Base-by-base conservation (phyloP, 2,113 vertebrate genomes). In the Tenebrosternarchus preto region DNA sequence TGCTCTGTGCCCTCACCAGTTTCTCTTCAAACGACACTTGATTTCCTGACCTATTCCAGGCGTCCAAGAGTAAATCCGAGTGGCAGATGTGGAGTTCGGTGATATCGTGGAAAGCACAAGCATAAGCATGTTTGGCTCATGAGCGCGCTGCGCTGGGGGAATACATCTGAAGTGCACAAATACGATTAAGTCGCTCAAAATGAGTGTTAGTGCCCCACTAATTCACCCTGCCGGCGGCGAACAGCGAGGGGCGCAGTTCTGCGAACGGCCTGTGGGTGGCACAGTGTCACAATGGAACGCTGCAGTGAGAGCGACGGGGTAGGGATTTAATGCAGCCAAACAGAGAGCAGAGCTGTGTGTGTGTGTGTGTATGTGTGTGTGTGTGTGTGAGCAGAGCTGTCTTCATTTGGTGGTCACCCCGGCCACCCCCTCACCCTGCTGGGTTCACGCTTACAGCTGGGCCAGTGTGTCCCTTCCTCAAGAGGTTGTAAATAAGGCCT, bases 181-280 rank as follows among this genome's bases (percentile, higher is more conserved):
- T 36, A 12, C 73, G 60, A 84, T 80, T 31, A 59, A 60, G 73
- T 83, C 82, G 60, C 24, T 80, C 72, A 74, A 69, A 76, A 64
- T 66, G 67, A 80, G 43, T 16, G n/a, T 46, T 68, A 68, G 53
- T 39, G 8, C 1, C 16, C 11, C 46, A 8, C 5, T 36, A 36
- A 25, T 56, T 39, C 50, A 24, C 46, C 50, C 69, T 39, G 36
- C 80, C n/a, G 63, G 29, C 43, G 22, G 19, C 43, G 6, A 46
- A 46, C 43, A 9, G 43, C 43, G 43, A 46, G 43, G 9, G 12
- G 12, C 12, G 43, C 43, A 61, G n/a, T 90, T 64, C 84, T 43
- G 19, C 31, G 46, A 66, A 60, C 63, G 19, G 31, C 82, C 88
- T 79, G 83, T 81, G 29, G 91, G 83, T 83, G 89, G 89, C 88